Conservation (phyloP, 2,113 vertebrate genomes). For the Gallinago undulata region DNA sequence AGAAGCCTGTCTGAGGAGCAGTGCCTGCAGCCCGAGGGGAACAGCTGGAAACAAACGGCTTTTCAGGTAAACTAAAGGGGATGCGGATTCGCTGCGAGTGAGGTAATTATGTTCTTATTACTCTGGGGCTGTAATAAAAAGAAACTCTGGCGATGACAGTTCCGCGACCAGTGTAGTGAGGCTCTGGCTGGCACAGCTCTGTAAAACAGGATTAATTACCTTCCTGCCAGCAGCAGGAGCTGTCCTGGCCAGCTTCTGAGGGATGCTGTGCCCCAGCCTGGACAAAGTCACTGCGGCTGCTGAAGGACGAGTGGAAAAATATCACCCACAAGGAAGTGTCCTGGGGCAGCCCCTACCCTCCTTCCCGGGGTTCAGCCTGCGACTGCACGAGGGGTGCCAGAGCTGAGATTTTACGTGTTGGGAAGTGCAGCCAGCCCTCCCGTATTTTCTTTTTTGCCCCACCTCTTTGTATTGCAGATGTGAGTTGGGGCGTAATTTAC, state of each 20-base stretch:
- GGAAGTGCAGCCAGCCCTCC: not conserved
- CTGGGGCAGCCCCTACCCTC: not conserved
- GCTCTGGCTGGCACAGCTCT: not conserved
- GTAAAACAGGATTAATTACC: slow-evolving; percentile 1
- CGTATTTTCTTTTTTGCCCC: fast-evolving
- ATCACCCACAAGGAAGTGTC: fast-evolving
- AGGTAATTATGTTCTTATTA: not conserved
- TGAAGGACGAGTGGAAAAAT: not conserved
- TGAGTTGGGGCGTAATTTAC: not conserved
- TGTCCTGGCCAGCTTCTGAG: not conserved
- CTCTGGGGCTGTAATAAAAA: not conserved
- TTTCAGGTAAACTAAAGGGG: not conserved
- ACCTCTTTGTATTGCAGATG: not conserved
- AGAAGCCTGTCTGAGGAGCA: not conserved
- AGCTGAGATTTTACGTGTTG: not conserved
- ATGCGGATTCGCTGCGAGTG: not conserved
- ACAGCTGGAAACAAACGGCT: not conserved
- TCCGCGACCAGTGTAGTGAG: not conserved
- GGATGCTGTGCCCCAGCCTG: not conserved
- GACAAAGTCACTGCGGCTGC: not conserved
- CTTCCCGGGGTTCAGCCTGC: not conserved
- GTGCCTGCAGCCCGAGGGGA: not conserved
- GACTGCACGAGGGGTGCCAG: fast-evolving
- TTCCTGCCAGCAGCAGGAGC: not conserved
- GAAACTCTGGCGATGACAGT: not conserved